Base-by-base conservation (phyloP, 2,113 vertebrate genomes). In the Noctilio leporinus region DNA sequence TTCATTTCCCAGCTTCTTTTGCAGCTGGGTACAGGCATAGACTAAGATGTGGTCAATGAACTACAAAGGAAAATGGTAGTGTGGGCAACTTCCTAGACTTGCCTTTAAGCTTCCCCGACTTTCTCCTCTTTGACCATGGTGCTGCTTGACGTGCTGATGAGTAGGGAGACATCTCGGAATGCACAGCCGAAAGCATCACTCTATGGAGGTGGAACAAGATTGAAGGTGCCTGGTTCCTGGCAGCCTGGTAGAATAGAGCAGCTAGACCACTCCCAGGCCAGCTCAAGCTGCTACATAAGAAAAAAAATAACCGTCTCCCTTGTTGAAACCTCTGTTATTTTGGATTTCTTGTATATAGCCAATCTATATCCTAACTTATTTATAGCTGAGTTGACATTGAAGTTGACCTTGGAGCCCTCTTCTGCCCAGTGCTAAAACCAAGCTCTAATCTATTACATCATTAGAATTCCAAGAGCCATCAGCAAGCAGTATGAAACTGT, bases 1-100 rank as follows among this genome's bases (percentile, higher is more conserved):
- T 88, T 70, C 49, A 47, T 49, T 92, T 95, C 47, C 81, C 75
- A 95, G 55, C 8, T 17, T 95, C 40, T 80, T 40, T 78, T 90
- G 55, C 65, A 70, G 22, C 15, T 55, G 24, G 3, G 7, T 57
- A 43, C 28, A 45, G n/a, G 59, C 49, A 22, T 15, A 84, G 45
- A 64, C 12, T 67, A 59, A 92, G 22, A 78, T 64, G 20, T 55
- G 43, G 26, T 28, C 30, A 51, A 38, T 59, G 57, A 69, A 17
- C 2, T 40, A 40, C 47, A 69, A 90, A 3, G 33, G 33, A 28
- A 78, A 80, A 81, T 47, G 12, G 3, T 38, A 5, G 9, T 72
- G 47, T 26, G 7, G 28, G n/a, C 20, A 67, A 73, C 91, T 87
- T 78, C 24, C 55, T 33, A 11, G 19, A 85, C 51, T 77, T 72